Conservation (phyloP, 2,113 vertebrate genomes). For the Candoia aspera region DNA sequence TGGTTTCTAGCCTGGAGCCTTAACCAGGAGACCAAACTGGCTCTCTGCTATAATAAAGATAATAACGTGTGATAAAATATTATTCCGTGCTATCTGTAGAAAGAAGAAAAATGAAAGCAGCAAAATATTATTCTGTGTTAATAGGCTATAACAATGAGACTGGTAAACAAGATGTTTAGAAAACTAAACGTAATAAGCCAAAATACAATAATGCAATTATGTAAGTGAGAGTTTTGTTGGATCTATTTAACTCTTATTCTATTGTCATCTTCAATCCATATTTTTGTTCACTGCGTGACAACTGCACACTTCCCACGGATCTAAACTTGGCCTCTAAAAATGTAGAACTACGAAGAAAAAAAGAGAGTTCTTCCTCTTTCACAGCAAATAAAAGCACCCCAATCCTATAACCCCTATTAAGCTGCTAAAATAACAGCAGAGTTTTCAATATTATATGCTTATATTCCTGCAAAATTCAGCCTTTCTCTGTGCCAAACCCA, state of each 20-base stretch:
- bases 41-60: background rate
- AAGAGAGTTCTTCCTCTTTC: too few relatives aligned
- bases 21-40: too few relatives aligned
- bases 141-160: background rate
- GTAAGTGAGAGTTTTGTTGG: background rate
- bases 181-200: background rate
- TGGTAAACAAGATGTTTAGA: background rate
- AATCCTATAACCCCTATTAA: slow-evolving; percentile 1
- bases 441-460: background rate
- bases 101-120: background rate
- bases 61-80: background rate
- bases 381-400: background rate
- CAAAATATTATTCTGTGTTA: background rate
- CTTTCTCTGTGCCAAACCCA: slow-evolving; percentile 9
- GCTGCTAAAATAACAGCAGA: slow-evolving; percentile 31
- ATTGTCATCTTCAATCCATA: background rate
- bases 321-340: too few relatives aligned
- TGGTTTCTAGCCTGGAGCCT: too few relatives aligned
- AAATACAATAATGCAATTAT: background rate
- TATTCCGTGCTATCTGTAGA: background rate
- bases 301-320: background rate
- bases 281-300: background rate
- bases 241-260: background rate
- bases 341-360: background rate
- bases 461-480: slow-evolving; percentile 31